A percentile compares a stretch with the other conserved stretches of the same genome.
These are phyloP conservation scores for Ivindomyrus marchei DNA, from an alignment of 2,113 vertebrate genomes.

Conservation along the genomic window DNA sequence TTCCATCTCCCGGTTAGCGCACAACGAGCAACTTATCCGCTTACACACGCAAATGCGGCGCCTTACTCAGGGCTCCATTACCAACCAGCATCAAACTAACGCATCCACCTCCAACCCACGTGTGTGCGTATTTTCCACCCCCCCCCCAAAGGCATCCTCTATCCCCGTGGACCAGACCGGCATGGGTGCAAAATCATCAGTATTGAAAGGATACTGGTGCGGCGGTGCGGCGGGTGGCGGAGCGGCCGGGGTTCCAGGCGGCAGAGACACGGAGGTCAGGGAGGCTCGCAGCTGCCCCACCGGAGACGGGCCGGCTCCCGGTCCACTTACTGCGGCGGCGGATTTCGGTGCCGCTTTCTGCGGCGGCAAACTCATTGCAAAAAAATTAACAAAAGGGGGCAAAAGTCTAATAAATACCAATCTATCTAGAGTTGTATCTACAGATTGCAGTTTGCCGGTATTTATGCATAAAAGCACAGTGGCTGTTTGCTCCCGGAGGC, in stretches of 20 bases:
- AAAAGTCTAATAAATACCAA: slow-evolving; percentile 52
- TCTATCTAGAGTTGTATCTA: slow-evolving; percentile 42
- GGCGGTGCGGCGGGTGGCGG: slow-evolving; percentile 69
- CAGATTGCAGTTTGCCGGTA: slow-evolving; percentile 33
- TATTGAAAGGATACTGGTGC: slow-evolving; percentile 81
- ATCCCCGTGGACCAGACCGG: not conserved
- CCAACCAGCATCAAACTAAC: not conserved
- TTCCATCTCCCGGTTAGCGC: not conserved
- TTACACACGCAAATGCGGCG: not conserved
- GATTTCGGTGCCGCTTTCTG: slow-evolving; percentile 79
- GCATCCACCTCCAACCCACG: not conserved
- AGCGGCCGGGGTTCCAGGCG: slow-evolving; percentile 63
- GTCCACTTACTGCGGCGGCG: slow-evolving; percentile 56
- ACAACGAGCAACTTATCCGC: not conserved
- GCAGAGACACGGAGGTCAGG: slow-evolving; percentile 58
- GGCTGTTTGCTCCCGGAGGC: not conserved
- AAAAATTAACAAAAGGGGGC: slow-evolving; percentile 26
- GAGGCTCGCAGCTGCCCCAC: slow-evolving; percentile 62
- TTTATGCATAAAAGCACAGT: slow-evolving; percentile 24
- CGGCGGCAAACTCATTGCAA: slow-evolving; percentile 86
- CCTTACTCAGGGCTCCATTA: not conserved
- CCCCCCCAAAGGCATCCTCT: not conserved
- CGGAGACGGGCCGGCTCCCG: slow-evolving; percentile 66
- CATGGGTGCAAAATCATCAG: not conserved
- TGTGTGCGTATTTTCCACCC: not conserved